Conservation (phyloP, 2,113 vertebrate species). For the Neoarius graeffei region DNA sequence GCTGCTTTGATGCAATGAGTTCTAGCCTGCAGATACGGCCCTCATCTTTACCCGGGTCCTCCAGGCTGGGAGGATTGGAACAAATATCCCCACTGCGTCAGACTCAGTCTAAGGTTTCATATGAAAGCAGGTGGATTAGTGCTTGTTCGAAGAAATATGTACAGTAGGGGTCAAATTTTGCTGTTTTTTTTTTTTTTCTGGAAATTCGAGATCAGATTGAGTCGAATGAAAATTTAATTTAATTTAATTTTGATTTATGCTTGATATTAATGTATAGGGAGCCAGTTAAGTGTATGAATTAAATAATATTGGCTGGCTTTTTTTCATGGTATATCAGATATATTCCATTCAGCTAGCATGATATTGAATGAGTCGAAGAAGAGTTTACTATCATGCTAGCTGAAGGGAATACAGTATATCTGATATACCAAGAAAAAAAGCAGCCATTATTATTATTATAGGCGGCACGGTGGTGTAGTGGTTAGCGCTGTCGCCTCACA, state of each 20-base stretch:
- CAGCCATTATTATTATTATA: too few species aligned
- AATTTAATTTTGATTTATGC: not conserved
- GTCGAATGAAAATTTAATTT: not conserved
- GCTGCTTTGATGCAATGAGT: slow-evolving; percentile 23
- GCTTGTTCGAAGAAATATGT: not conserved
- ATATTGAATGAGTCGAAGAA: too few species aligned
- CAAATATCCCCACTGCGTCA: slow-evolving; percentile 27
- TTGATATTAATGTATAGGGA: not conserved
- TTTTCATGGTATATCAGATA: too few species aligned
- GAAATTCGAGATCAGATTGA: not conserved
- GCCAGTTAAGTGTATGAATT: too few species aligned
- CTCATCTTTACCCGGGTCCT: slow-evolving; percentile 26
- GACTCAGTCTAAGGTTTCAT: slow-evolving; percentile 26
- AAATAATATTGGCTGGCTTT: too few species aligned
- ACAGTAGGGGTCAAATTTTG: not conserved
- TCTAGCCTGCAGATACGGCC: slow-evolving; percentile 30
- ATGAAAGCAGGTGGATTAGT: slow-evolving; percentile 12
- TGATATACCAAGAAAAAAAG: too few species aligned
- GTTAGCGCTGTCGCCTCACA: too few species aligned
- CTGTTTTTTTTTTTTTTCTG: not conserved
- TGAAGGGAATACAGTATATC: too few species aligned
- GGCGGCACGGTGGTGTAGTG: too few species aligned
- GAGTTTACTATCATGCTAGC: too few species aligned
- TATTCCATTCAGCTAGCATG: too few species aligned
- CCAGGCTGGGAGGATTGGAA: slow-evolving; percentile 15